phyloP scores from a whole-genome alignment of 2,888 invertebrate genomes.

The Branchipolynoe longqiensis region DNA sequence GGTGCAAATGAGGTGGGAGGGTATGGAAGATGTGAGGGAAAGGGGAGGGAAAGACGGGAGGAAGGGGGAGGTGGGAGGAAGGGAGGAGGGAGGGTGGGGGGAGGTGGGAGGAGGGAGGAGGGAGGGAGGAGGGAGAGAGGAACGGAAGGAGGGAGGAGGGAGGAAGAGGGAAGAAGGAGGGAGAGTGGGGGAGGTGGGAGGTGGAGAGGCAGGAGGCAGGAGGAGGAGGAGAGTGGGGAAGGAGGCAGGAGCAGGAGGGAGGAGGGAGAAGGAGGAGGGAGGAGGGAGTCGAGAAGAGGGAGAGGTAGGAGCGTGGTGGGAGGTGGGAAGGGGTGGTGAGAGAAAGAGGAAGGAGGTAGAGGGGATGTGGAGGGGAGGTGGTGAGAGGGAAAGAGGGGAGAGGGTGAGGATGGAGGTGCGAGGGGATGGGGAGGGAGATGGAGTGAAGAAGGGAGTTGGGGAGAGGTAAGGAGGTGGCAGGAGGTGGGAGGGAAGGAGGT shows the following conservation, averaged over 20 bases:
- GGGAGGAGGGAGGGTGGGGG: not conserved
- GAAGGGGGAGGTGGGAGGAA: too few relatives aligned
- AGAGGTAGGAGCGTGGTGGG: not conserved
- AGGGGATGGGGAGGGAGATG: not conserved
- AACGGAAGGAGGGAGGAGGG: not conserved
- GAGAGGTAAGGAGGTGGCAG: not conserved
- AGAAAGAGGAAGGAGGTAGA: not conserved
- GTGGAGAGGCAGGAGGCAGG: too few relatives aligned
- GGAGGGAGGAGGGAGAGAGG: not conserved
- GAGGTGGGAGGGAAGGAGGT: not conserved
- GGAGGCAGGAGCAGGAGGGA: not conserved
- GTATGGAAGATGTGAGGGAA: too few relatives aligned
- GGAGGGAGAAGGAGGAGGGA: not conserved
- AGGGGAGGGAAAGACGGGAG: too few relatives aligned
- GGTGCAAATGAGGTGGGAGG: too few relatives aligned
- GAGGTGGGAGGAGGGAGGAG: not conserved
- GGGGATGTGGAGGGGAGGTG: too few relatives aligned
- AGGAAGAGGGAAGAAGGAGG: not conserved
- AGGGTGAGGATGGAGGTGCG: not conserved
- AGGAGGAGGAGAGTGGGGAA: too few relatives aligned
- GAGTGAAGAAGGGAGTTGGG: not conserved
- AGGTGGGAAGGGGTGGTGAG: not conserved
- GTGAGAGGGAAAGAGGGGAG: too few relatives aligned
- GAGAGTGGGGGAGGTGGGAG: not conserved
- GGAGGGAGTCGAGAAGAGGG: constrained; percentile 2